Base-by-base conservation (phyloP, 2,113 vertebrate species). In the Triplophysa siluroides region DNA sequence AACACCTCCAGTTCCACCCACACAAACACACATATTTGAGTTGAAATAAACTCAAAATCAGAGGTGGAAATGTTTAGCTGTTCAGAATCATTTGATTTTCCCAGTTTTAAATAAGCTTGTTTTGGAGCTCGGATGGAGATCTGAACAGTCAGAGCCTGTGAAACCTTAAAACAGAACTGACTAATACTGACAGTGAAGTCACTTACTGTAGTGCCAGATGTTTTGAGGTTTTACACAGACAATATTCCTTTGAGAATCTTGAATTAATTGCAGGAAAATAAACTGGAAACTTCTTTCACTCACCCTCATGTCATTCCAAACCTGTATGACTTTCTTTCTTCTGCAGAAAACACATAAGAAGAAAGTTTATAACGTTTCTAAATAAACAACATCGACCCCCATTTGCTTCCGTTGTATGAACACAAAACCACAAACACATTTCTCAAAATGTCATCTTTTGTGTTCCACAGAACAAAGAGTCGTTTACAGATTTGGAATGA, bases 121-220 rank as follows among this genome's bases (percentile, higher is more conserved):
- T 86, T 78, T 88, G 88, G 74, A 79, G 43, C 16, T 1, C 19
- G 26, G 38, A 52, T 77, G n/a, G 16, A 75, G 58, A 58, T 21
- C n/a, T 8, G 8, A 82, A 92, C 88, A 90, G 90, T 81, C 74
- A 67, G 58, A 76, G 79, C 79, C 82, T 90, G 77, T 87, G 79
- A 70, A 38, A 72, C 8, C 11, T 69, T 66, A 78, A 79, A 41
- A 41, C 23, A 62, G 78, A 58, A 24, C 63, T 83, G 78, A 81
- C 73, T 41, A 85, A 84, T 63, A 45, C 80, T 89, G 38, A 87
- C 85, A 72, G 78, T 89, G 84, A 91, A 81, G 83, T 87, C 79
- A 90, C 83, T 86, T 54, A 73, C 66, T 73, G 60, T 56, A 66
- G 56, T 2, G 63, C 82, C 82, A 83, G 29, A 19, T 21, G 50